Percentiles rank a stretch among this genome's conserved stretches.
Evolutionary conservation across 2,888 invertebrate genomes (phyloP).

Genomic region (Athripsodes cinereus): DNA sequence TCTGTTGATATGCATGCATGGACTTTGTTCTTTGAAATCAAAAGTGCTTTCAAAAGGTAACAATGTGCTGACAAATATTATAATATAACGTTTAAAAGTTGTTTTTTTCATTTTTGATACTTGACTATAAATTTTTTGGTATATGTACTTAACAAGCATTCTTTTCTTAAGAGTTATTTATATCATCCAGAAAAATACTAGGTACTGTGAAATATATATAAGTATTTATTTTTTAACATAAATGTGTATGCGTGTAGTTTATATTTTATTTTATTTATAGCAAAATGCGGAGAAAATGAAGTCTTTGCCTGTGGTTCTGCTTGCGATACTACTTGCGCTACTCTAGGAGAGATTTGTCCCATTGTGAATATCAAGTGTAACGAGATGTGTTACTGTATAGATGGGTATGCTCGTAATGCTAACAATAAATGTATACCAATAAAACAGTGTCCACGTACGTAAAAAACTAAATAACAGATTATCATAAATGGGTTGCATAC

Average conservation of each 20-base stretch:
- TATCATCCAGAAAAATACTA: too few relatives aligned
- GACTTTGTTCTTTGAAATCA: too few relatives aligned
- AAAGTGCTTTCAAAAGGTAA: too few relatives aligned
- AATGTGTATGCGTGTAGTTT: neutral
- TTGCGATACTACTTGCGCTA: conserved; percentile 36
- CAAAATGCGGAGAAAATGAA: conserved; percentile 21
- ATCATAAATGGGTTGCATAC: too few relatives aligned
- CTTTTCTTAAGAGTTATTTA: too few relatives aligned
- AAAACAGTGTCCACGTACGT: conserved; percentile 24
- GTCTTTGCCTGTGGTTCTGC: conserved; percentile 33
- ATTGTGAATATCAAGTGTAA: conserved; percentile 33
- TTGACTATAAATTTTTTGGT: too few relatives aligned
- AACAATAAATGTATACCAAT: conserved; percentile 30
- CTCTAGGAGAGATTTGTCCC: conserved; percentile 32
- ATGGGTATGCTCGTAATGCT: conserved; percentile 32
- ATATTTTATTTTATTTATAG: conserved; percentile 6
- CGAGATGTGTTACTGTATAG: conserved; percentile 34
- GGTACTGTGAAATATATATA: neutral
- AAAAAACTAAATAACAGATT: too few relatives aligned
- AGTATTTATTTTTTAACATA: neutral
- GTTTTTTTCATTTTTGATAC: too few relatives aligned
- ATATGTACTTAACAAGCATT: too few relatives aligned
- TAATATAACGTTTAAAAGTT: too few relatives aligned
- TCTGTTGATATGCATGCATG: too few relatives aligned
- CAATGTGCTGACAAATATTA: too few relatives aligned